These are phyloP conservation scores for Oopsacas minuta DNA, from an alignment of 37 sponge, comb jelly and placozoan genomes.

Conservation along the genomic window DNA sequence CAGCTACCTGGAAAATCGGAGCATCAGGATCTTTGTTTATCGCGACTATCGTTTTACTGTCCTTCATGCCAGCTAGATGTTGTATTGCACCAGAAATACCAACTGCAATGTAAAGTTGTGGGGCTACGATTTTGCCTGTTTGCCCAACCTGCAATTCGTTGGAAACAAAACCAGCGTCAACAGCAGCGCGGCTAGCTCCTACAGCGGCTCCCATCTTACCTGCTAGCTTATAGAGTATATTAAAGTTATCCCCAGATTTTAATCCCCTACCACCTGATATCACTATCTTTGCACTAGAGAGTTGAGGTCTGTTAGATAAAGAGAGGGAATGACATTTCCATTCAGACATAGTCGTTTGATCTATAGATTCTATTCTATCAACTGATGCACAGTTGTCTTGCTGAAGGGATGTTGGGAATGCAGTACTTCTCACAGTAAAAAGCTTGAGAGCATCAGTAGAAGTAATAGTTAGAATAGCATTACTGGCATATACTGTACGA, in stretches of 20 bases:
- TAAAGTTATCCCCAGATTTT: constrained; percentile 97
- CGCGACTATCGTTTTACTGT: constrained; percentile 98
- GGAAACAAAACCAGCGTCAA: constrained; percentile 96
- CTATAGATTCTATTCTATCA: background rate
- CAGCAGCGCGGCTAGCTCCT: constrained; percentile 96
- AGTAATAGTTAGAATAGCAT: background rate
- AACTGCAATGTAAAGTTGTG: constrained; percentile 97
- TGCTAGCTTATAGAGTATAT: constrained; percentile 85
- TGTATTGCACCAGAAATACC: constrained; percentile 99
- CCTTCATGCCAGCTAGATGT: constrained; percentile 99
- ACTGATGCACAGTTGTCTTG: background rate
- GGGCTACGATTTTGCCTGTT: constrained; percentile 98
- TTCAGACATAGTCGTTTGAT: constrained; percentile 25
- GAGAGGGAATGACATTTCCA: constrained; percentile 73
- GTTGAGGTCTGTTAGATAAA: constrained; percentile 82
- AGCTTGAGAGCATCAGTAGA: background rate
- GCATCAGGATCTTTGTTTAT: constrained; percentile 98
- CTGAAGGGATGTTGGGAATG: background rate
- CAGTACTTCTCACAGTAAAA: background rate
- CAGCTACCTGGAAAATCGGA: constrained; percentile 98
- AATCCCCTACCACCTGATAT: constrained; percentile 93
- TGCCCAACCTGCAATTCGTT: constrained; percentile 99
- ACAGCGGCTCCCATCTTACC: constrained; percentile 96
- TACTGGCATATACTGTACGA: constrained; percentile 23
- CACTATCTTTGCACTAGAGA: constrained; percentile 69